phyloP scores from a whole-genome alignment of 2,797 vertebrate species.

The Molossus alvarezi region DNA sequence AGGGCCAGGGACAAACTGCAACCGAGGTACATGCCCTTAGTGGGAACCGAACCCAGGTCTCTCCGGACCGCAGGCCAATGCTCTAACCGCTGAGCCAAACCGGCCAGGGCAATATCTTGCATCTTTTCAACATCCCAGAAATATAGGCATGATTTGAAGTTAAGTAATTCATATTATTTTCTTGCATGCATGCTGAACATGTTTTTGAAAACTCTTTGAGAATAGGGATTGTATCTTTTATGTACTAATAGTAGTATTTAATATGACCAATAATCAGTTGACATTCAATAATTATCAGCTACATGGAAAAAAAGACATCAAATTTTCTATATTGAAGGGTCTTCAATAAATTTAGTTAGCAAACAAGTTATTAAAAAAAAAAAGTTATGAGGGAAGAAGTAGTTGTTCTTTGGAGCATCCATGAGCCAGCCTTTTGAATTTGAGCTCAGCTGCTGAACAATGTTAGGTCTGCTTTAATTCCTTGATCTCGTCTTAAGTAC shows the following conservation, averaged over 20 bases:
- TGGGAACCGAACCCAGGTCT: too few species aligned
- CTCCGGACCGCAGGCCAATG: too few species aligned
- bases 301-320: constrained; percentile 33
- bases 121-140: constrained; percentile 47
- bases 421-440: constrained; percentile 1
- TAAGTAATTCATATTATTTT: constrained; percentile 54
- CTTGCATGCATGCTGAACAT: not conserved
- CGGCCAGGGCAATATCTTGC: not conserved
- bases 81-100: too few species aligned
- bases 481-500: constrained; percentile 55
- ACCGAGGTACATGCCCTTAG: too few species aligned
- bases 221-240: constrained; percentile 63
- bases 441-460: constrained; percentile 24
- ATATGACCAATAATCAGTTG: constrained; percentile 54
- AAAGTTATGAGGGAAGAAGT: constrained; percentile 14
- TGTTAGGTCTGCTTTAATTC: constrained; percentile 34
- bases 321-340: constrained; percentile 68
- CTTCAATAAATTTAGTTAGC: constrained; percentile 63
- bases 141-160: not conserved
- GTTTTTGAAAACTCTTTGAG: constrained; percentile 60
- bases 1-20: too few species aligned
- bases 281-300: constrained; percentile 46
- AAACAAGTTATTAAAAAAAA: constrained; percentile 33
- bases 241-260: constrained; percentile 64
- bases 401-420: not conserved